Evolutionary conservation across 1,140 invertebrate species (phyloP).

Genomic region (Nilaparvata lugens): DNA sequence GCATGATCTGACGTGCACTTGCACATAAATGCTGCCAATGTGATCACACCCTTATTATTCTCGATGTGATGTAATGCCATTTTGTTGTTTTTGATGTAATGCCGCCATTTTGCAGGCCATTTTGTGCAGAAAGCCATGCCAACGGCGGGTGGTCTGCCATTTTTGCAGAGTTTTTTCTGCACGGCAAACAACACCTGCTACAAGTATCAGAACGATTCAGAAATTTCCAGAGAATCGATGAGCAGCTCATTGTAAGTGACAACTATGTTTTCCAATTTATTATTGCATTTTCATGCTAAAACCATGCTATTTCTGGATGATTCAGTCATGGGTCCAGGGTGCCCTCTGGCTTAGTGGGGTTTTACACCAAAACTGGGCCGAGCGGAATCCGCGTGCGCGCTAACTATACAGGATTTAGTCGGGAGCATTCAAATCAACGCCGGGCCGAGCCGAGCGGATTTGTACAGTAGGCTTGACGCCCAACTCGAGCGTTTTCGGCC

Average conservation of each 20-base stretch:
- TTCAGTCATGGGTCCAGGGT: no score
- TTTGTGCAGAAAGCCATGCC: conserved; percentile 50
- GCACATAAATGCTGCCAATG: not conserved
- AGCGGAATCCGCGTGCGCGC: no score
- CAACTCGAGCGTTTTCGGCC: no score
- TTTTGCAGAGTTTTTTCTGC: conserved; percentile 45
- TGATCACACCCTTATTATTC: not conserved
- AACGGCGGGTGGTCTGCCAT: conserved; percentile 45
- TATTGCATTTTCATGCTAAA: not conserved
- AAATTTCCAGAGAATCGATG: conserved; percentile 6
- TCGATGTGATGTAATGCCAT: not conserved
- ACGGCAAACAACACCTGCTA: conserved; percentile 48
- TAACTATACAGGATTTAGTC: no score
- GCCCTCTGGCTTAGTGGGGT: no score
- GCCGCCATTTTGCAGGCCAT: conserved; percentile 47
- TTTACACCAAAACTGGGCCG: no score
- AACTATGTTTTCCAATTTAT: not conserved
- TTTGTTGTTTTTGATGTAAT: not conserved
- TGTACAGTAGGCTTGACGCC: no score
- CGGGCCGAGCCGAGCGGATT: no score
- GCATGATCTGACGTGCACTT: no score
- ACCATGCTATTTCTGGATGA: no score
- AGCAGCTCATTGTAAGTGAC: not conserved
- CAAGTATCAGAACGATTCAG: conserved; percentile 12
- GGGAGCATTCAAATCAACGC: no score